Percentiles rank a stretch among this genome's conserved stretches.
Conservation (phyloP, 2,113 vertebrate species). For the Motacilla alba region DNA sequence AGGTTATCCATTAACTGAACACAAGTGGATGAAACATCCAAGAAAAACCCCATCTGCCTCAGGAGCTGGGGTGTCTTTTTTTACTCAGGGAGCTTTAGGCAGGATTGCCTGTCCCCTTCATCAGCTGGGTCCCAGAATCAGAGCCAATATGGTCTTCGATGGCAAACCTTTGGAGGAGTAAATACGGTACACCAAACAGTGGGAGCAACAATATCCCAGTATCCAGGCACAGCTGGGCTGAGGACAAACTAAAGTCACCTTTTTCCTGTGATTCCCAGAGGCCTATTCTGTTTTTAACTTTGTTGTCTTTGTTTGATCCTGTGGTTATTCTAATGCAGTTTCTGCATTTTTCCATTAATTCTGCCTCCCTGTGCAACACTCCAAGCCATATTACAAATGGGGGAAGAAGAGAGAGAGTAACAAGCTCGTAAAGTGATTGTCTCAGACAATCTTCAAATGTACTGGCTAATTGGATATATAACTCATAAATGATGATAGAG, state of each 20-base stretch:
- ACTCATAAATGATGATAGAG: not conserved
- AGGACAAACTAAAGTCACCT: conserved; percentile 35
- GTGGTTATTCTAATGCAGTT: not conserved
- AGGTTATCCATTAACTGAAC: not conserved
- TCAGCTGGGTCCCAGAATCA: not conserved
- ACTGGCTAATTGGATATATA: not conserved
- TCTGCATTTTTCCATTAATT: conserved; percentile 5
- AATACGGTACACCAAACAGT: not conserved
- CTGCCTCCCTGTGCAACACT: not conserved
- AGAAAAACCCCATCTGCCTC: not conserved
- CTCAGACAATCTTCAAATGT: not conserved
- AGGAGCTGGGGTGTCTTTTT: not conserved
- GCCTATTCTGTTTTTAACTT: conserved; percentile 32
- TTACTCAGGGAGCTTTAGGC: not conserved
- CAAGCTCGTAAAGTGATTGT: not conserved
- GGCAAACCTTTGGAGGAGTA: not conserved
- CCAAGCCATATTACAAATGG: not conserved
- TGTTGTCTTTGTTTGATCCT: not conserved
- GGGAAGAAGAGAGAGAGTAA: not conserved
- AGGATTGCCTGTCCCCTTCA: not conserved
- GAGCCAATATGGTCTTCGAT: not conserved
- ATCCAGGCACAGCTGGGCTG: not conserved
- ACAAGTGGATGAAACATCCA: not conserved
- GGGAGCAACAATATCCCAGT: not conserved
- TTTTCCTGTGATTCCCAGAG: conserved; percentile 6